Percentiles rank a stretch among this genome's conserved stretches.
phyloP scores from a whole-genome alignment of 2,113 vertebrate species.

The Corvus moneduloides region DNA sequence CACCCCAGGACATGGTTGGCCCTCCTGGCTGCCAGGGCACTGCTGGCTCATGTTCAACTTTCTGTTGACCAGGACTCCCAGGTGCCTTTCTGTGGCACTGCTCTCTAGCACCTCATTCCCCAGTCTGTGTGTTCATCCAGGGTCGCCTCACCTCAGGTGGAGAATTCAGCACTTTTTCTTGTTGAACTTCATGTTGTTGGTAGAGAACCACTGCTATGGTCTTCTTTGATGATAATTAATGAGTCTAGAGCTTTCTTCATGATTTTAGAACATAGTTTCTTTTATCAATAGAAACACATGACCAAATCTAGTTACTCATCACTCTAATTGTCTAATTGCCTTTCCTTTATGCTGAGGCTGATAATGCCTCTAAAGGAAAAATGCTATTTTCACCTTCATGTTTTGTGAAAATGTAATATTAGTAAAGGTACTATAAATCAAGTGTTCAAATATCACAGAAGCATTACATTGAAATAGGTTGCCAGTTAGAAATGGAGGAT shows the following conservation, averaged over 20 bases:
- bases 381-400: background rate
- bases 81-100: rapidly evolving
- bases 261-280: background rate
- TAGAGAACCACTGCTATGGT: background rate
- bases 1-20: rapidly evolving
- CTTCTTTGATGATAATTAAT: background rate
- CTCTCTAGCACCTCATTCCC: background rate
- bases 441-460: background rate
- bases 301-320: background rate
- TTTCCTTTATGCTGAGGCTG: background rate
- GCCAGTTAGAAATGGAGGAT: background rate
- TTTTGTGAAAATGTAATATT: background rate
- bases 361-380: background rate
- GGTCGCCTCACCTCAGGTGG: rapidly evolving
- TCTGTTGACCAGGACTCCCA: rapidly evolving
- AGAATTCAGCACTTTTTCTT: background rate
- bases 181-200: background rate
- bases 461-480: background rate
- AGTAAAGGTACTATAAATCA: background rate
- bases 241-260: background rate
- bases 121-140: too few species aligned
- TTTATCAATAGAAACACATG: background rate
- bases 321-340: background rate
- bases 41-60: rapidly evolving
- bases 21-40: background rate